phyloP scores from a whole-genome alignment of 2,113 vertebrate species.

The Entelurus aequoreus region DNA sequence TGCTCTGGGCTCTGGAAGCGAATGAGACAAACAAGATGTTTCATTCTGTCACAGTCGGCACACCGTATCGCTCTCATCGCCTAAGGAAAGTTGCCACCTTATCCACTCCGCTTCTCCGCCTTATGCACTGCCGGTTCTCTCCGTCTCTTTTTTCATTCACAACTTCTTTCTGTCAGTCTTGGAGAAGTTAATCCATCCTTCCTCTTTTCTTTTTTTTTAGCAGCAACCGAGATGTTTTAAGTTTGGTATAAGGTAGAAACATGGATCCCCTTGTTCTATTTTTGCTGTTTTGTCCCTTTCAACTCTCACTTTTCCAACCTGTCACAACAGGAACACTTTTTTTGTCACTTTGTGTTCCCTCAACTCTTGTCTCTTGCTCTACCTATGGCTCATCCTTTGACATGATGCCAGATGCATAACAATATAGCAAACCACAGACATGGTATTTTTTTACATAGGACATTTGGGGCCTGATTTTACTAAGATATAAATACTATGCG shows the following conservation, averaged over 20 bases:
- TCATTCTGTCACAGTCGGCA: not conserved
- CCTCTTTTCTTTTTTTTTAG: not conserved
- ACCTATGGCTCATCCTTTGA: conserved; percentile 6
- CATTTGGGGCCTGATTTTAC: no score
- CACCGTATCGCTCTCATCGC: not conserved
- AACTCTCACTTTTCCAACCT: conserved; percentile 33
- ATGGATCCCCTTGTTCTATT: conserved; percentile 18
- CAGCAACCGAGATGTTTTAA: not conserved
- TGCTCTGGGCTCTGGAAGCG: conserved; percentile 18
- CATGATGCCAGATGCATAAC: no score
- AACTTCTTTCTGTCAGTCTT: not conserved
- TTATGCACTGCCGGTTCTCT: not conserved
- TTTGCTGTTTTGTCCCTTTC: conserved; percentile 20
- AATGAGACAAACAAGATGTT: conserved; percentile 1
- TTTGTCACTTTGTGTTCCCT: conserved; percentile 16
- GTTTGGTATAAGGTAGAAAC: not conserved
- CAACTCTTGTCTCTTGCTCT: conserved; percentile 4
- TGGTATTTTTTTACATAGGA: no score
- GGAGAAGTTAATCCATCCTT: not conserved
- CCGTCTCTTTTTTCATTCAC: not conserved
- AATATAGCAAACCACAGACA: no score
- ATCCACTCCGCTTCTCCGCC: not conserved
- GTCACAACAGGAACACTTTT: conserved; percentile 24
- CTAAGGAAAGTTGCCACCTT: conserved; percentile 4
- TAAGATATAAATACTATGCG: no score